Percentiles rank a stretch among this genome's conserved stretches.
Conservation (phyloP, 1,140 invertebrate genomes). For the Solenopsis fugax region DNA sequence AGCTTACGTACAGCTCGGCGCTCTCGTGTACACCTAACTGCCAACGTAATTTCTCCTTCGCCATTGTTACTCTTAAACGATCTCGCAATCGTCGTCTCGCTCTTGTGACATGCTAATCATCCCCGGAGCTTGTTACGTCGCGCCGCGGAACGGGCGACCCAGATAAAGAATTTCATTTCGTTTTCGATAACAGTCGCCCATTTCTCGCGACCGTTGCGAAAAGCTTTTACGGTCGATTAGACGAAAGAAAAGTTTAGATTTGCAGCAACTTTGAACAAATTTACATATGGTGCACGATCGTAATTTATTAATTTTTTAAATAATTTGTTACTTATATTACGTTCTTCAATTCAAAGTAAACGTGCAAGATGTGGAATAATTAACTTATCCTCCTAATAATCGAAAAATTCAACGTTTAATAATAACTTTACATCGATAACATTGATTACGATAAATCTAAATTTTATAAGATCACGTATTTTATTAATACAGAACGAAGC, state of each 20-base stretch:
- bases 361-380: background rate
- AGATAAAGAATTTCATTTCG: constrained; percentile 66
- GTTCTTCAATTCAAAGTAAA: background rate
- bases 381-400: background rate
- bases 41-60: constrained; percentile 75
- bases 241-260: background rate
- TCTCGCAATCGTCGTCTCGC: constrained; percentile 73
- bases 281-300: background rate
- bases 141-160: constrained; percentile 63
- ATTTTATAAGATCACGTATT: background rate
- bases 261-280: background rate
- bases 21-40: constrained; percentile 59
- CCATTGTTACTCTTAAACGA: constrained; percentile 75
- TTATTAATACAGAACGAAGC: background rate
- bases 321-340: background rate
- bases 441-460: background rate
- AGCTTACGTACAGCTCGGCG: constrained; percentile 48
- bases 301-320: background rate
- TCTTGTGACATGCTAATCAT: constrained; percentile 76
- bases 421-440: background rate
- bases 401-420: background rate
- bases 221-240: background rate
- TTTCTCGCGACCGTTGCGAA: constrained; percentile 10
- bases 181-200: background rate
- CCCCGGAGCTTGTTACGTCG: constrained; percentile 68